Evolutionary conservation across 2,888 invertebrate species (phyloP).

Genomic region (Polydrusus cervinus): DNA sequence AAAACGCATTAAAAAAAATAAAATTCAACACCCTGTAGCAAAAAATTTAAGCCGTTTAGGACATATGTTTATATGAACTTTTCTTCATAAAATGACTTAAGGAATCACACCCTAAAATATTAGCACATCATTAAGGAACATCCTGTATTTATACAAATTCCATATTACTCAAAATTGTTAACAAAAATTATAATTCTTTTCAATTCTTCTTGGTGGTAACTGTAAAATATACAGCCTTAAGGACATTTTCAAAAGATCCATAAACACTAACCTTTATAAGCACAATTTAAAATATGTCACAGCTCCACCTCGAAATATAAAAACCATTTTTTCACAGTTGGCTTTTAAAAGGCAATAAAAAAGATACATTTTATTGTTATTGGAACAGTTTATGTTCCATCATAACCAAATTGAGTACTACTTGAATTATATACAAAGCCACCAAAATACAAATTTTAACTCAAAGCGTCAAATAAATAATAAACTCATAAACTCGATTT

Average conservation of each 20-base stretch:
- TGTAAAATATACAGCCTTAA: neutral
- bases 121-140: too few species aligned
- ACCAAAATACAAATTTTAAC: neutral
- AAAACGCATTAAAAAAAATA: too few species aligned
- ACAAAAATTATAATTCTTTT: too few species aligned
- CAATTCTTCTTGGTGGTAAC: too few species aligned
- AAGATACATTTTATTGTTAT: neutral
- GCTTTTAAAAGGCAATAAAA: neutral
- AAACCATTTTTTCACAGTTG: neutral
- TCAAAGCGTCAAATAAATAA: too few species aligned
- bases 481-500: neutral
- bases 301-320: neutral
- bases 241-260: neutral
- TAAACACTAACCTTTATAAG: neutral
- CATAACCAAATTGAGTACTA: conserved; percentile 22
- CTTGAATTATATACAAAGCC: neutral
- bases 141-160: too few species aligned
- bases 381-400: neutral
- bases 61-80: too few species aligned
- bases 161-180: too few species aligned
- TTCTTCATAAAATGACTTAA: too few species aligned
- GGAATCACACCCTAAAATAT: too few species aligned
- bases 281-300: neutral
- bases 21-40: too few species aligned
- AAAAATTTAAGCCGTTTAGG: too few species aligned